Percentiles rank a stretch among this genome's conserved stretches.
These are phyloP conservation scores for Cyprinus carpio DNA, from an alignment of 2,113 vertebrate genomes.

Conservation along the genomic window DNA sequence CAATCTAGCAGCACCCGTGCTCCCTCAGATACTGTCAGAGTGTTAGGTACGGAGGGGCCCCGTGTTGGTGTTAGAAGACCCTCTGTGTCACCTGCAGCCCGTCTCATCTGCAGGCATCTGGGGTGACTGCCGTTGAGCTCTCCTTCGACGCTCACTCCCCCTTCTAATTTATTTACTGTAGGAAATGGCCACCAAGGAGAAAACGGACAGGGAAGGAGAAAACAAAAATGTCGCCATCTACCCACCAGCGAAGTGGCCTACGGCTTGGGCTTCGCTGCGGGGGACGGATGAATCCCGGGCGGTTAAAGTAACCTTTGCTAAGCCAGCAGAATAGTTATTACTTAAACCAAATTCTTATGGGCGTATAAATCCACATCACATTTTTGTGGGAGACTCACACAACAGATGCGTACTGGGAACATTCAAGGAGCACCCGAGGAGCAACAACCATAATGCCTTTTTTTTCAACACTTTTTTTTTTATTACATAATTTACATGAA, in stretches of 20 bases:
- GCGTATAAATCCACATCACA: conserved; percentile 35
- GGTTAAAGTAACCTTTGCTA: conserved; percentile 15
- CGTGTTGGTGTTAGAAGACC: conserved; percentile 65
- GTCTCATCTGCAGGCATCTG: conserved; percentile 55
- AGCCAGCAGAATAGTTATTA: conserved; percentile 31
- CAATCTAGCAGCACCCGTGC: conserved; percentile 81
- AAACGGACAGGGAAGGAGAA: conserved; percentile 69
- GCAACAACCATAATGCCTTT: neutral
- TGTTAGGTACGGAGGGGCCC: conserved; percentile 74
- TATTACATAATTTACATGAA: neutral
- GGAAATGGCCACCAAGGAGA: conserved; percentile 72
- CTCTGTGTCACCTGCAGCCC: conserved; percentile 43
- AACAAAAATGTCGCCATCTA: conserved; percentile 57
- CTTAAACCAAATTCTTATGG: conserved; percentile 29
- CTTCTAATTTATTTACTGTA: conserved; percentile 73
- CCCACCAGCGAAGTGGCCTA: conserved; percentile 37
- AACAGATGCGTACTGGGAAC: conserved; percentile 18
- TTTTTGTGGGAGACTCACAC: neutral
- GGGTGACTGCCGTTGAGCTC: conserved; percentile 14
- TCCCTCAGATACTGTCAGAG: conserved; percentile 83
- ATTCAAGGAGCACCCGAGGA: neutral
- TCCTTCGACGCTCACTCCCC: conserved; percentile 42
- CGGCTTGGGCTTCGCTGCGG: conserved; percentile 1
- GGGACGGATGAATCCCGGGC: neutral
- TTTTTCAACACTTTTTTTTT: neutral